Evolutionary conservation across 2,888 invertebrate species (phyloP).

Genomic region (Lasioglossum villosulum): DNA sequence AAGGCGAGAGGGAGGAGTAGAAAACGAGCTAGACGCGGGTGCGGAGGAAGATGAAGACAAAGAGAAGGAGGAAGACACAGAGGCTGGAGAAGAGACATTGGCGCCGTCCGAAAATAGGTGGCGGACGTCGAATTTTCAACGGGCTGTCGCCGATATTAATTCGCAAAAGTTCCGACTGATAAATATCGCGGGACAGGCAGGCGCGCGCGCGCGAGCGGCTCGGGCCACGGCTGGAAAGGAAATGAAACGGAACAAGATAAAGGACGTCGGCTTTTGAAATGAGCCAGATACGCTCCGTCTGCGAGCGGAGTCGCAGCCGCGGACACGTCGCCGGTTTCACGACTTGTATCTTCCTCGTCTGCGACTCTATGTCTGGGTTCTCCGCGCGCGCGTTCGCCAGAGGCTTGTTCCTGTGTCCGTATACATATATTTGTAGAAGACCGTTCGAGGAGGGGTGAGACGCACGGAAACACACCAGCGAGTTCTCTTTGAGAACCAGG

Average conservation of each 20-base stretch:
- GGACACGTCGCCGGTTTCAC: background rate
- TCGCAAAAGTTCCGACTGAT: conserved; percentile 42
- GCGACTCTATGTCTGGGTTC: background rate
- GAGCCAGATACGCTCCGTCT: conserved; percentile 53
- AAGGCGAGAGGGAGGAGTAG: background rate
- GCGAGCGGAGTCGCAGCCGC: conserved; percentile 11
- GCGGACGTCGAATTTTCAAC: conserved; percentile 30
- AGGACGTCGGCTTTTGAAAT: conserved; percentile 45
- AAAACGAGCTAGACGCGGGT: background rate
- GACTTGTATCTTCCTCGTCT: conserved; percentile 6
- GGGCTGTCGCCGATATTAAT: conserved; percentile 54
- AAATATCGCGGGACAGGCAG: conserved; percentile 31
- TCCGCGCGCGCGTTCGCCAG: background rate
- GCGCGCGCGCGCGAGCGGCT: background rate
- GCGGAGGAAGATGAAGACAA: background rate
- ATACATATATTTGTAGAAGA: background rate
- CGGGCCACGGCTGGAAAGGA: conserved; percentile 19
- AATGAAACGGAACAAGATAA: conserved; percentile 55
- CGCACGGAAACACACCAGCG: conserved; percentile 47
- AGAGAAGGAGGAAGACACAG: background rate
- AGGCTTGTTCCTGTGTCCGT: background rate
- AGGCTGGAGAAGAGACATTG: conserved; percentile 21
- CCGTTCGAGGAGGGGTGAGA: conserved; percentile 4
- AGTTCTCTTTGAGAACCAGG: conserved; percentile 73
- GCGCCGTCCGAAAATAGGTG: conserved; percentile 22